Base-by-base conservation (phyloP, 23 tunicate species). In the Aplidium turbinatum region DNA sequence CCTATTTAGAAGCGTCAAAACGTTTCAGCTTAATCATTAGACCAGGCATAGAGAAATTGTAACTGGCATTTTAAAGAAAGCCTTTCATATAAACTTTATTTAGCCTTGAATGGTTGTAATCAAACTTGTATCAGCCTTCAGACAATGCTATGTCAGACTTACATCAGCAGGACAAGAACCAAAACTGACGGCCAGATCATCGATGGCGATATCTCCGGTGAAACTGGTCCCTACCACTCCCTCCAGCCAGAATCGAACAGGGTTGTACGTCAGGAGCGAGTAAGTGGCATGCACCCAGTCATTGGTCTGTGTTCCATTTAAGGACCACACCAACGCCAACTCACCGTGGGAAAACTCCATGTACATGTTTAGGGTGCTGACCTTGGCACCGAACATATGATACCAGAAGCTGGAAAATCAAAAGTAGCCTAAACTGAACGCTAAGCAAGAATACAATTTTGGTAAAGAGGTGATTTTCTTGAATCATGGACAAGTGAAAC, bases 171-270 rank as follows among this genome's bases (percentile, higher is more conserved):
- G 75, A 32, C 97, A 91, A 0, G 28, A 33, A 4, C 87, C 86
- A 58, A 25, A 35, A 0, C 4, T 58, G 0, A 91, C 23, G 27
- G 26, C 0, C 1, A 91, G 58, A 66, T 91, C 97, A 74, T 91
- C 97, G 30, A 91, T 3, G 1, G 97, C 82, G 22, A 91, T 91
- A 76, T 91, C 97, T 7, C 97, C 97, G 35, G 85, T 64, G 33
- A 68, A 64, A 46, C 74, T 56, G 18, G 73, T 61, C 9, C 97
- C 97, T 6, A 66, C 86, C 0, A 74, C 53, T 5, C 86, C 97
- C 68, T 91, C 97, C 0, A 91, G 13, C 90, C 81, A 78, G 39
- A 91, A 36, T 53, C 90, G 68, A 33, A 67, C 62, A 3, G 97
- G 97, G 38, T 79, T 84, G 54, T 35, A 75, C 0, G 87, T 55